Conservation (phyloP, 2,113 vertebrate species). For the Osmerus mordax region DNA sequence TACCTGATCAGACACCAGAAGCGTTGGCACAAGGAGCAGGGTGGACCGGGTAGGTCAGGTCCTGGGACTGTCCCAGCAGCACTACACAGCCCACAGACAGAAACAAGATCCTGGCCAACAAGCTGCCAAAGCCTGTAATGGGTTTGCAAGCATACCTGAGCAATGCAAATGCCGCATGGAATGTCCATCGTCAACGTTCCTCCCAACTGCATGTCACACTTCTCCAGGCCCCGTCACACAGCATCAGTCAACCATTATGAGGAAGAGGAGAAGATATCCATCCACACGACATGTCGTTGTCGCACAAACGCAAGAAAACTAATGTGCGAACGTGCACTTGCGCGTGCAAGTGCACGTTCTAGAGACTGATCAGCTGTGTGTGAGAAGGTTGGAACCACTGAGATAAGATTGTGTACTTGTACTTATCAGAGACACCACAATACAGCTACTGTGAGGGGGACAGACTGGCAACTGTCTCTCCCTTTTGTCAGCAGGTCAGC, state of each 20-base stretch:
- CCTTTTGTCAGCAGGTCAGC: neutral
- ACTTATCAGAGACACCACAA: constrained; percentile 41
- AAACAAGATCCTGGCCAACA: neutral
- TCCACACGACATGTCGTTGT: too few species aligned
- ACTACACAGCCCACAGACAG: neutral
- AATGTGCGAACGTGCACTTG: too few species aligned
- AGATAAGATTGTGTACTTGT: constrained; percentile 13
- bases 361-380: constrained; percentile 30
- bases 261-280: neutral
- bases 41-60: constrained; percentile 1
- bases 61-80: neutral
- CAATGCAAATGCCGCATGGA: constrained; percentile 23
- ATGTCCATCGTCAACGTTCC: constrained; percentile 25
- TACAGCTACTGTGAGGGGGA: constrained; percentile 48
- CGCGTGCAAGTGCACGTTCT: neutral
- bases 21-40: constrained; percentile 16
- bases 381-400: constrained; percentile 43
- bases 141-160: constrained; percentile 54
- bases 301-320: neutral
- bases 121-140: constrained; percentile 3
- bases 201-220: constrained; percentile 3
- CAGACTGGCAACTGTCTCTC: constrained; percentile 51
- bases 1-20: constrained; percentile 17
- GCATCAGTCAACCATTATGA: neutral
- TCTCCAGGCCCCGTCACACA: constrained; percentile 12